phyloP scores from a whole-genome alignment of 1,140 invertebrate species.

The Scaptomyza pallida region DNA sequence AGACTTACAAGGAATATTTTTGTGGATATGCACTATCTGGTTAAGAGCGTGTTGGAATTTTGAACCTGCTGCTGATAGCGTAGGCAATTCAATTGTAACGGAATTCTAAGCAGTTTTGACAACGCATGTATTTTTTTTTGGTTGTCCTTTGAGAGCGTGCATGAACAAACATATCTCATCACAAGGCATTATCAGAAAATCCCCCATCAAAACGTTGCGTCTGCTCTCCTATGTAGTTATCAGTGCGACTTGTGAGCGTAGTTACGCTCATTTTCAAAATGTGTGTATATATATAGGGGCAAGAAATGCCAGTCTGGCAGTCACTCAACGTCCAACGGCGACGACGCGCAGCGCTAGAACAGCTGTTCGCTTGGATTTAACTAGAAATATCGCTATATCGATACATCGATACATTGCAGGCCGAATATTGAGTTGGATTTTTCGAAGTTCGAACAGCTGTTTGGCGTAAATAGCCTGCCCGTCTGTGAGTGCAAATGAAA shows the following conservation, averaged over 20 bases:
- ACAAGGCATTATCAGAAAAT: conserved; percentile 60
- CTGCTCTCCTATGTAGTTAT: conserved; percentile 35
- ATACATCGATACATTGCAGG: conserved; percentile 30
- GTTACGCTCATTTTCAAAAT: conserved; percentile 19
- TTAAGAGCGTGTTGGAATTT: background rate
- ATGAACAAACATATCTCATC: conserved; percentile 11
- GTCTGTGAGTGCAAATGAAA: conserved; percentile 45
- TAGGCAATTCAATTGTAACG: conserved; percentile 6
- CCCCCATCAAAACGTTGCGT: conserved; percentile 32
- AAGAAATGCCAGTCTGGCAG: conserved; percentile 19
- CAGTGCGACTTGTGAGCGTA: conserved; percentile 32
- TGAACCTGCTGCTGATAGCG: conserved; percentile 6
- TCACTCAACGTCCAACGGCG: conserved; percentile 47
- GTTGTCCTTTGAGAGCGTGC: conserved; percentile 20
- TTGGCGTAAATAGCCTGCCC: conserved; percentile 37
- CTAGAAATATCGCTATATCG: conserved; percentile 29
- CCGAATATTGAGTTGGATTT: conserved; percentile 18
- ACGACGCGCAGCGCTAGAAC: conserved; percentile 12
- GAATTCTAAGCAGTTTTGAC: conserved; percentile 25
- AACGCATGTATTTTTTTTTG: conserved; percentile 14
- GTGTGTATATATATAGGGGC: conserved; percentile 54
- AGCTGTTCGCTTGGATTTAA: conserved; percentile 27
- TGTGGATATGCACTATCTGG: background rate
- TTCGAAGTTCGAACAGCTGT: conserved; percentile 42
- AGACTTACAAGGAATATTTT: background rate